Conservation (phyloP, 2,113 vertebrate species). For the Lates calcarifer region DNA sequence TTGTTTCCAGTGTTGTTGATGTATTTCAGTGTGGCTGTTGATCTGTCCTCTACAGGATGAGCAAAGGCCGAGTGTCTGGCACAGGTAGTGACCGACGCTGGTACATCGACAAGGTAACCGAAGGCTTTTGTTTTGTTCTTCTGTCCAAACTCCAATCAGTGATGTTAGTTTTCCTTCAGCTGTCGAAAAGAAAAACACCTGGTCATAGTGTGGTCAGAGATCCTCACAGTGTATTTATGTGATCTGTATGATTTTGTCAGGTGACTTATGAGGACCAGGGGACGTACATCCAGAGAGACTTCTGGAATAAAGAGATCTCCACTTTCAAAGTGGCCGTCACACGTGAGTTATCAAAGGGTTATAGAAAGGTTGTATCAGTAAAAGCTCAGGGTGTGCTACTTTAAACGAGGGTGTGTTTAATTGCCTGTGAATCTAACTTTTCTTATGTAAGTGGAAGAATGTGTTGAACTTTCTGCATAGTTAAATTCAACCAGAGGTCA, state of each 20-base stretch:
- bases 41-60: neutral
- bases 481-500: no score
- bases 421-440: no score
- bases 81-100: constrained; percentile 50
- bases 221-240: neutral
- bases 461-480: no score
- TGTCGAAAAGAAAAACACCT: neutral
- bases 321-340: constrained; percentile 61
- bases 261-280: constrained; percentile 77
- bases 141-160: neutral
- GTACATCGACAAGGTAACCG: constrained; percentile 60
- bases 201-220: neutral
- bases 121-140: neutral
- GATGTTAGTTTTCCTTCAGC: neutral
- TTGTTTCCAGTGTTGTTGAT: neutral
- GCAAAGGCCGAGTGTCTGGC: constrained; percentile 49
- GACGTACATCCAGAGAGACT: constrained; percentile 63
- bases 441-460: no score
- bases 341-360: constrained; percentile 49
- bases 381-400: no score
- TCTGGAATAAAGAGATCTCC: constrained; percentile 53
- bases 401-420: no score
- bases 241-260: constrained; percentile 24
- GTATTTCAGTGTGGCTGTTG: neutral
- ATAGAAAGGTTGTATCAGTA: no score